Evolutionary conservation across 1,140 invertebrate genomes (phyloP), one percentile per base, ranked within the genome.

Genomic region (Hestina assimilis): DNA sequence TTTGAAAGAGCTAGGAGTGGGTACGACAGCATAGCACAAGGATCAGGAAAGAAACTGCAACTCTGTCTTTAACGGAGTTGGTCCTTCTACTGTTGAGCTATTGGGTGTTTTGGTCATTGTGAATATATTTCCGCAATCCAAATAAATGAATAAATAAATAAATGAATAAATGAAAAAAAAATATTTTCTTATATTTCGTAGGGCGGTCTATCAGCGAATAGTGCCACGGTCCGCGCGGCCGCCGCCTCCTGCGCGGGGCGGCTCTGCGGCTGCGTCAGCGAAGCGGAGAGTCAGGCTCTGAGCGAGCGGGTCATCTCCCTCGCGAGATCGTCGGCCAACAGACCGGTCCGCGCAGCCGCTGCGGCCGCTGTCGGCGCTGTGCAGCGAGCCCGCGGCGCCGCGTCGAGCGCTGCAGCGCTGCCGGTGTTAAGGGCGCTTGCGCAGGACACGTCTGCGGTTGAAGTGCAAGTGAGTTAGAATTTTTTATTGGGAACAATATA

Each of bases 361-460:
- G 84, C 96, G 1, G 91, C 99, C 57, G 96, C 97, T 0, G 90
- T 99, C 4, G 87, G 82, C 0, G 77, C 77, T 1, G 77, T 87
- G 19, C 79, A 81, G 46, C 50, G 87, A 0, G 87, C 85, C 5
- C 41, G 87, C 0, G 87, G 84, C 0, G 76, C 79, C 1, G 78
- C 73, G 0, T 77, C 77, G 8, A 79, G 64, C 53, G 87, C 84
- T 31, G 72, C 75, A 31, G 84, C 80, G 59, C 68, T 99, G 56
- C 97, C 96, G 38, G 98, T 99, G 73, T 85, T 99, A 14, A 86
- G 99, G 4, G 97, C 98, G 15, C 87, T 99, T 2, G 97, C 97
- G 0, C 97, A 99, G 89, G 98, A 99, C 88, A 93, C 92, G 38
- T 93, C 95, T 1, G 96, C 96, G 43, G 94, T 96, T 9, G 92